These are phyloP conservation scores for Trichomalopsis sarcophagae DNA, from an alignment of 1,140 invertebrate species.

Conservation along the genomic window DNA sequence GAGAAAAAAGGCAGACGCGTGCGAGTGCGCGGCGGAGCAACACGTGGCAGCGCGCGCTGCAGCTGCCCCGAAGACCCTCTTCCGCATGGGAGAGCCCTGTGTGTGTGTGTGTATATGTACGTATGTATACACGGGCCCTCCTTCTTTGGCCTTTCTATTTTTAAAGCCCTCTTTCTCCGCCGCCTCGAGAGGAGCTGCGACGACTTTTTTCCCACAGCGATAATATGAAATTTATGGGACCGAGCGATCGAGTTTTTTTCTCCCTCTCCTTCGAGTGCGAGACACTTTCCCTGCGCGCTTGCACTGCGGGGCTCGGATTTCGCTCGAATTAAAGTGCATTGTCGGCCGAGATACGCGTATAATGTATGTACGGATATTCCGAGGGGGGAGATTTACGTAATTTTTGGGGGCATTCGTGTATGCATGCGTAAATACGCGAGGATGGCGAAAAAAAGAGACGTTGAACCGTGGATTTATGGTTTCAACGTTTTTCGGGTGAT, in stretches of 20 bases:
- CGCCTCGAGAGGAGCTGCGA: neutral
- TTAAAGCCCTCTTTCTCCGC: slow-evolving; percentile 1
- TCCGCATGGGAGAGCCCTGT: slow-evolving; percentile 9
- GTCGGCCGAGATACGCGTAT: neutral
- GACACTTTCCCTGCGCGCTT: neutral
- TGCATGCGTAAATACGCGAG: neutral
- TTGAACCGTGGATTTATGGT: neutral
- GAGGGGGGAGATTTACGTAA: neutral
- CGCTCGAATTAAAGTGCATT: neutral
- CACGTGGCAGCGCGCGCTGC: neutral
- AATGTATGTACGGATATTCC: neutral
- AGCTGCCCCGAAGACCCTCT: slow-evolving; percentile 39
- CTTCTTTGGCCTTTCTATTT: slow-evolving; percentile 30
- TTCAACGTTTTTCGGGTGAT: neutral
- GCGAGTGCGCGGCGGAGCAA: neutral
- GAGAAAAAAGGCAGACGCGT: slow-evolving; percentile 3
- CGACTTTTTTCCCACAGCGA: slow-evolving; percentile 45
- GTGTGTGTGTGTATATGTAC: neutral
- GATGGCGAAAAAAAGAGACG: neutral
- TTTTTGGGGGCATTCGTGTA: neutral
- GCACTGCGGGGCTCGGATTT: neutral
- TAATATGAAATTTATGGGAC: slow-evolving; percentile 42
- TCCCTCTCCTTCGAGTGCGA: neutral
- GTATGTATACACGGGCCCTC: neutral
- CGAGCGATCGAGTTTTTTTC: slow-evolving; percentile 12